phyloP scores from a whole-genome alignment of 2,888 invertebrate species.

The Acanthosepion pharaonis region DNA sequence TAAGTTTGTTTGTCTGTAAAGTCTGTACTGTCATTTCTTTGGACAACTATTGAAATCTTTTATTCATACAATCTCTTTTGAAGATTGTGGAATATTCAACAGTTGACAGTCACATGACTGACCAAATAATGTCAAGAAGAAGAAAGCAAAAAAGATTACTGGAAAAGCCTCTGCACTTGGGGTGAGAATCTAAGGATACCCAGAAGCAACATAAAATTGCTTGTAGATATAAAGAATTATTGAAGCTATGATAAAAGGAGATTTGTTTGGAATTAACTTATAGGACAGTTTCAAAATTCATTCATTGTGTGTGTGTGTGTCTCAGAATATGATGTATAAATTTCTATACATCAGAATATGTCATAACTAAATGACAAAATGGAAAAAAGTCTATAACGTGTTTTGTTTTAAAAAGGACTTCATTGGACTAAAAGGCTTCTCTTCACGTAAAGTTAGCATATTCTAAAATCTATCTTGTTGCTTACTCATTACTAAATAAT shows the following conservation, averaged over 20 bases:
- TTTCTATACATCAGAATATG: too few species aligned
- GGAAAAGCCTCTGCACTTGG: not conserved
- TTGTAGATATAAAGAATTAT: conserved; percentile 33
- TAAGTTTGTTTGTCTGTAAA: not conserved
- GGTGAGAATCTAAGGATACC: not conserved
- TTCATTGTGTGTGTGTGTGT: not conserved
- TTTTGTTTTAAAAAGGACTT: too few species aligned
- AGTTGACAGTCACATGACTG: not conserved
- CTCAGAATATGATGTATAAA: too few species aligned
- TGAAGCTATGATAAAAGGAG: not conserved
- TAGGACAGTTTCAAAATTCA: not conserved
- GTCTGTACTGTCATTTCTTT: not conserved
- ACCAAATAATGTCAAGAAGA: not conserved
- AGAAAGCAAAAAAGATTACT: not conserved
- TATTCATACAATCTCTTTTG: conserved; percentile 3
- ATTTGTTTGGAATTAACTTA: conserved; percentile 13
- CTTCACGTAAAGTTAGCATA: too few species aligned
- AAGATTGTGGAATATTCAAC: too few species aligned
- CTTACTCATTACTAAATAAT: too few species aligned
- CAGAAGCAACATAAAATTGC: not conserved
- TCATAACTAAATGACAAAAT: too few species aligned
- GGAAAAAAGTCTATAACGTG: too few species aligned
- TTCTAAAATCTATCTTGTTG: too few species aligned
- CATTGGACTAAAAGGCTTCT: too few species aligned
- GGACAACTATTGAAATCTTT: not conserved